A percentile compares a stretch with the other conserved stretches of the same genome.
phyloP scores from a whole-genome alignment of 2,888 invertebrate species.

The Campoletis raptor region DNA sequence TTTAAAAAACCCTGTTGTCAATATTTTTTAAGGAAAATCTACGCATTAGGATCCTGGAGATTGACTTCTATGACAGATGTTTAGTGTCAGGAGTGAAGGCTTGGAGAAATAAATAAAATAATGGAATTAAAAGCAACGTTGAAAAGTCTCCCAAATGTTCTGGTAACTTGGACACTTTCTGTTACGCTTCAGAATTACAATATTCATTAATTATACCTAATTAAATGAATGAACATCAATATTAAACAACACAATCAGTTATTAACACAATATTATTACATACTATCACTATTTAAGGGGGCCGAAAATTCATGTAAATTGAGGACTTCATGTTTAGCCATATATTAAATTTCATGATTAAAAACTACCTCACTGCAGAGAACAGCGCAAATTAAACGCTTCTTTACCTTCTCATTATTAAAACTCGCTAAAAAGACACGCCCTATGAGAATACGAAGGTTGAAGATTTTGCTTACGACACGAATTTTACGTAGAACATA shows the following conservation, averaged over 20 bases:
- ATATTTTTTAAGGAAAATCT: neutral
- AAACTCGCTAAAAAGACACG: neutral
- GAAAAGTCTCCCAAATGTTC: neutral
- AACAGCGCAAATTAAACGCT: conserved; percentile 2
- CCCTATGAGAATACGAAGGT: neutral
- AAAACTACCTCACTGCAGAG: neutral
- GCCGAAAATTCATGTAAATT: neutral
- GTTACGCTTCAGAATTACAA: neutral
- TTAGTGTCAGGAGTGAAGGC: neutral
- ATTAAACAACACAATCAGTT: neutral
- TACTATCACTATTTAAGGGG: too few relatives aligned
- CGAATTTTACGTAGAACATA: neutral
- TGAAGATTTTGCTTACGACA: neutral
- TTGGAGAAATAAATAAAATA: neutral
- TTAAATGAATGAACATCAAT: neutral
- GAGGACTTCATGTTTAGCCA: neutral
- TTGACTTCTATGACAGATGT: neutral
- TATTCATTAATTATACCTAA: neutral
- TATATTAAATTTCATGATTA: neutral
- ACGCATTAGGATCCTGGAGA: neutral
- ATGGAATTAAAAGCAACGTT: neutral
- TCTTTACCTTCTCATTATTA: conserved; percentile 6
- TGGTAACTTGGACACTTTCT: neutral
- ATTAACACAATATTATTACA: neutral
- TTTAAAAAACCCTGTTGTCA: neutral